Percentiles rank a stretch among this genome's conserved stretches.
phyloP scores from a whole-genome alignment of 2,113 vertebrate species.

The Mystacornis crossleyi region DNA sequence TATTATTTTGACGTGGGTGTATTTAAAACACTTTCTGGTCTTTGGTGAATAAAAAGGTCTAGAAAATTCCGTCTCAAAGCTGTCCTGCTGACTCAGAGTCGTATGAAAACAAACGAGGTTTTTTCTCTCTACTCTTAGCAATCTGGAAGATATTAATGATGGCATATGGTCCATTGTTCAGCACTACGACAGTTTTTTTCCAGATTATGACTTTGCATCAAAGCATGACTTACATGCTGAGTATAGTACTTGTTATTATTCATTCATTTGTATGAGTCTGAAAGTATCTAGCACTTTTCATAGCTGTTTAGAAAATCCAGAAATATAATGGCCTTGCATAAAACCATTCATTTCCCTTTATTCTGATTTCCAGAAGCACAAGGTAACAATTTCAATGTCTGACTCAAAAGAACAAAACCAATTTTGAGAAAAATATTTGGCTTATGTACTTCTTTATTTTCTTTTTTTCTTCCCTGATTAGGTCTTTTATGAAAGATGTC shows the following conservation, averaged over 20 bases:
- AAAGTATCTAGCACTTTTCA: neutral
- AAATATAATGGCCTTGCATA: neutral
- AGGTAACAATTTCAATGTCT: neutral
- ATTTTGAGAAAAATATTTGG: neutral
- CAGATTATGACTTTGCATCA: neutral
- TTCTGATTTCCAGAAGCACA: neutral
- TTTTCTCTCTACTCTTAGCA: neutral
- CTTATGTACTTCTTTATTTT: neutral
- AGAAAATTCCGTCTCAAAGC: neutral
- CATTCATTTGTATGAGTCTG: neutral
- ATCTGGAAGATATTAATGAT: neutral
- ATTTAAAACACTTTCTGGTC: neutral
- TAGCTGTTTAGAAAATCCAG: neutral
- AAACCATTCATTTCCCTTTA: neutral
- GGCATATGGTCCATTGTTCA: neutral
- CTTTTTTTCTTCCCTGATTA: fast-evolving
- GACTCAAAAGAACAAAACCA: neutral
- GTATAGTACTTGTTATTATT: neutral
- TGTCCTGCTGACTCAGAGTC: neutral
- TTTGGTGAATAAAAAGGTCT: neutral
- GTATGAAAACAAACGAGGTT: neutral
- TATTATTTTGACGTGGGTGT: neutral
- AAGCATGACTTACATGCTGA: neutral
- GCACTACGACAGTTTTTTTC: neutral
- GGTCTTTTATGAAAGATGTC: neutral